Conservation (phyloP, 2,888 invertebrate genomes). For the Taenaris catops region DNA sequence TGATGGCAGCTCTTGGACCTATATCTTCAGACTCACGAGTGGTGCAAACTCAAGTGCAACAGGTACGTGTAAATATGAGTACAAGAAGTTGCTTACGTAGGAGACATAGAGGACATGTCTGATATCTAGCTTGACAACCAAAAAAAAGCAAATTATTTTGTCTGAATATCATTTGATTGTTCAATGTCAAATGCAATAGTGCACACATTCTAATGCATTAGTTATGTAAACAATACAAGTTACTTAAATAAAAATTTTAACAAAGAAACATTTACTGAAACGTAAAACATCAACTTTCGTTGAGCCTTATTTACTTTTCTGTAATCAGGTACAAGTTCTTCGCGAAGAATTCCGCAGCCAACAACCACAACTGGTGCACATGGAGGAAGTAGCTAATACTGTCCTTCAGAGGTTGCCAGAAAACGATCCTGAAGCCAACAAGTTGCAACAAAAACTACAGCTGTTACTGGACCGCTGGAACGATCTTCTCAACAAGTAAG, state of each 20-base stretch:
- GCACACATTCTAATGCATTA: too few species aligned
- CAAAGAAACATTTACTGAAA: too few species aligned
- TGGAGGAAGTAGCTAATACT: slow-evolving; percentile 89
- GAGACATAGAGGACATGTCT: too few species aligned
- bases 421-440: slow-evolving; percentile 59
- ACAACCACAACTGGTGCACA: slow-evolving; percentile 92
- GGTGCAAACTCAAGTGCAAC: slow-evolving; percentile 97
- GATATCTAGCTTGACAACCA: too few species aligned
- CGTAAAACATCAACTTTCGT: too few species aligned
- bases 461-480: slow-evolving; percentile 89
- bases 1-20: slow-evolving; percentile 96
- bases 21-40: slow-evolving; percentile 97
- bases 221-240: too few species aligned
- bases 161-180: too few species aligned
- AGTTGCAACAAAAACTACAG: slow-evolving; percentile 84
- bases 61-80: slow-evolving; percentile 70
- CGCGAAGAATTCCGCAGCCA: slow-evolving; percentile 97
- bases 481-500: slow-evolving; percentile 83
- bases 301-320: too few species aligned
- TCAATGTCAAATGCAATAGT: too few species aligned
- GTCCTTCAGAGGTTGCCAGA: slow-evolving; percentile 82
- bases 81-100: too few species aligned
- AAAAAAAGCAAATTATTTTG: too few species aligned
- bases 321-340: slow-evolving; percentile 92
- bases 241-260: too few species aligned